Conservation (phyloP, 2,888 invertebrate genomes). For the Pseudococcus viburni region DNA sequence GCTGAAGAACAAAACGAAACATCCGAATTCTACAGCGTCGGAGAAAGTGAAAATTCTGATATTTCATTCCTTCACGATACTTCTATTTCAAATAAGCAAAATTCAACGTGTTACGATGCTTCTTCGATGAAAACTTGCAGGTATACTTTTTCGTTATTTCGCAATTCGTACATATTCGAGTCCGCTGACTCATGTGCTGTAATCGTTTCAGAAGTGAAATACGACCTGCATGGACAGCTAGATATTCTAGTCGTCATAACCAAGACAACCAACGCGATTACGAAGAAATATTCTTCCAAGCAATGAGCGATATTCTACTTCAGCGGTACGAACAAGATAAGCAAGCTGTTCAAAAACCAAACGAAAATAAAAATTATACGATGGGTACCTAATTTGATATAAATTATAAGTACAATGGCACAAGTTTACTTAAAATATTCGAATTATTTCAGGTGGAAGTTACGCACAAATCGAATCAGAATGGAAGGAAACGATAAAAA, state of each 20-base stretch:
- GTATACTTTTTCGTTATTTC: neutral
- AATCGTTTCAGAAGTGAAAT: conserved; percentile 53
- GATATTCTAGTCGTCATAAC: conserved; percentile 85
- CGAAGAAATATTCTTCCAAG: conserved; percentile 83
- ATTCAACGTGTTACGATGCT: neutral
- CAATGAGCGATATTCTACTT: conserved; percentile 78
- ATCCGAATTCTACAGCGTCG: conserved; percentile 58
- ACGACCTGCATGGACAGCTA: conserved; percentile 77
- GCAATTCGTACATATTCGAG: neutral
- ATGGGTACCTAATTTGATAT: neutral
- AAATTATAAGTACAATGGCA: neutral
- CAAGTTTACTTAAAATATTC: conserved; percentile 67
- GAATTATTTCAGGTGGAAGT: conserved; percentile 77
- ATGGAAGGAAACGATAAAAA: conserved; percentile 66
- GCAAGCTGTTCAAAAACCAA: conserved; percentile 20
- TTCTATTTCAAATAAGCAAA: conserved; percentile 39
- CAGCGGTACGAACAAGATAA: conserved; percentile 70
- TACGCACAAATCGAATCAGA: conserved; percentile 83
- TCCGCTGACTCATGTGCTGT: neutral
- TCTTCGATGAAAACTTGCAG: neutral
- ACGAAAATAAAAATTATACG: conserved; percentile 20
- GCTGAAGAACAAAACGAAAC: conserved; percentile 15
- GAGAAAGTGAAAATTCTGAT: conserved; percentile 66
- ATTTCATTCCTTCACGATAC: conserved; percentile 57
- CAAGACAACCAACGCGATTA: conserved; percentile 89